A percentile compares a stretch with the other conserved stretches of the same genome.
phyloP scores from a whole-genome alignment of 2,113 vertebrate genomes.

The Pandion haliaetus region DNA sequence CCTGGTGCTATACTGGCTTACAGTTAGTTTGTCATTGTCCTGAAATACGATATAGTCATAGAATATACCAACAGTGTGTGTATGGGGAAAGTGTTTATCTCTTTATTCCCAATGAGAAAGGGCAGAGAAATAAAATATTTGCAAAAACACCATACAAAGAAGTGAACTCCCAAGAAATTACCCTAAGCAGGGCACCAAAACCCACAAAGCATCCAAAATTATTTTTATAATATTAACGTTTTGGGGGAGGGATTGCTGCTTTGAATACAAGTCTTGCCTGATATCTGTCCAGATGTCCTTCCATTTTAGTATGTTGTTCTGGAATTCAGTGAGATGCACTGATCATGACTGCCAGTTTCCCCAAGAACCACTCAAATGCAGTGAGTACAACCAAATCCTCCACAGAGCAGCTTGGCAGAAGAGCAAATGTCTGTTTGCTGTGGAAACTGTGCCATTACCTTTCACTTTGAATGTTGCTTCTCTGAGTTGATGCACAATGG shows the following conservation, averaged over 20 bases:
- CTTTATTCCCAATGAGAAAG: neutral
- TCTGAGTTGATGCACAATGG: neutral
- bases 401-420: neutral
- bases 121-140: neutral
- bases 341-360: neutral
- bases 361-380: neutral
- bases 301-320: neutral
- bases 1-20: neutral
- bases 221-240: neutral
- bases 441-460: neutral
- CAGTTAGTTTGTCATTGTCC: neutral
- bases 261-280: neutral
- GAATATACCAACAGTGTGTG: neutral
- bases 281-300: neutral
- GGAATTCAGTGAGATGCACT: neutral
- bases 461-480: neutral
- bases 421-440: neutral
- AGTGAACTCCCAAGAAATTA: neutral
- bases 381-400: neutral
- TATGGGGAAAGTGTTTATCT: neutral
- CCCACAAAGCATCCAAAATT: neutral
- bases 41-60: neutral
- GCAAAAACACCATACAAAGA: neutral
- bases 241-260: accelerated
- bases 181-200: neutral